These are phyloP conservation scores for Zosterops pallidus DNA, from an alignment of 2,113 vertebrate species.

Conservation along the genomic window DNA sequence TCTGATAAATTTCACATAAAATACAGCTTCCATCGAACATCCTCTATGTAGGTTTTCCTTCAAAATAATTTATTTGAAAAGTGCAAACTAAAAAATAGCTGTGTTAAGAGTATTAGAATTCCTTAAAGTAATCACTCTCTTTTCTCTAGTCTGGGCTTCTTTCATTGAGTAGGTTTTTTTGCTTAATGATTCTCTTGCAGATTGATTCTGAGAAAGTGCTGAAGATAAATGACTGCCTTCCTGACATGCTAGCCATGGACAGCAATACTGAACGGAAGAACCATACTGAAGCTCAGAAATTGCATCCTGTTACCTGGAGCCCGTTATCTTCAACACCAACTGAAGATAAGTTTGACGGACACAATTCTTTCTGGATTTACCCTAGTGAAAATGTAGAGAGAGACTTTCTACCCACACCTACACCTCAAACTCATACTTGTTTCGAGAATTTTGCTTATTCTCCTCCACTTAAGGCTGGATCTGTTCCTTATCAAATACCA, in stretches of 20 bases:
- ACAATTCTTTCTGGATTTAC: neutral
- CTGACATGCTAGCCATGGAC: slow-evolving; percentile 59
- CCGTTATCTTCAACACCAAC: neutral
- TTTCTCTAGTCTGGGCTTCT: neutral
- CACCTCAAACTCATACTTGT: neutral
- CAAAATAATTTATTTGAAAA: neutral
- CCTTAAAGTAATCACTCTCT: neutral
- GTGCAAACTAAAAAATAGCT: neutral
- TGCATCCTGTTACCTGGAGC: neutral
- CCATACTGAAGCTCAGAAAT: neutral
- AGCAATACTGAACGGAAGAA: neutral
- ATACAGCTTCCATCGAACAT: neutral
- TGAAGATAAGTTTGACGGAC: neutral
- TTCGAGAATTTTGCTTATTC: slow-evolving; percentile 74
- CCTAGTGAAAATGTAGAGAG: neutral
- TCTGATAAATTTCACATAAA: neutral
- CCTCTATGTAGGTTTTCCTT: neutral
- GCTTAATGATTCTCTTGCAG: slow-evolving; percentile 22
- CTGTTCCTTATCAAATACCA: neutral
- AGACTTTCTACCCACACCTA: neutral
- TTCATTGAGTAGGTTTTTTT: neutral
- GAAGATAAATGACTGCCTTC: slow-evolving; percentile 48
- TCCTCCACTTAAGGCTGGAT: neutral
- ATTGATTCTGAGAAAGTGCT: slow-evolving; percentile 37
- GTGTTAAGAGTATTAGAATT: neutral